Percentiles rank a stretch among this genome's conserved stretches.
Conservation (phyloP, 2,888 invertebrate genomes). For the Drosophila robusta region DNA sequence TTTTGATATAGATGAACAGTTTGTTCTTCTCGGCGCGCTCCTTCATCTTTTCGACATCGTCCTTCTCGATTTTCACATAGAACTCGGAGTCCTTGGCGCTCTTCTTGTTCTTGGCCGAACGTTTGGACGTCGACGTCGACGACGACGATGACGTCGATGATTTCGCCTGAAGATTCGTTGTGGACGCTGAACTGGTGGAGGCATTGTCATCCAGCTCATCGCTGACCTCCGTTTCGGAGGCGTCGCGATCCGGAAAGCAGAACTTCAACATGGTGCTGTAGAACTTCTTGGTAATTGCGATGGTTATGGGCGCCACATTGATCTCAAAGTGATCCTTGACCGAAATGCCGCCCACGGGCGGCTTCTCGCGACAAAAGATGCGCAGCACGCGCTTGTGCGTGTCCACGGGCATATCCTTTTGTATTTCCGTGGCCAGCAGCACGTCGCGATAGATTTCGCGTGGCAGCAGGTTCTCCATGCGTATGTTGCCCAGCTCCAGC, state of each 20-base stretch:
- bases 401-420: slow-evolving; percentile 95
- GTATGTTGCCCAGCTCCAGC: slow-evolving; percentile 97
- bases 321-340: slow-evolving; percentile 99
- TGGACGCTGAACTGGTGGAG: slow-evolving; percentile 86
- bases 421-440: slow-evolving; percentile 91
- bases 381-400: slow-evolving; percentile 94
- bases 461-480: slow-evolving; percentile 97
- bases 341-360: slow-evolving; percentile 99
- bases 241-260: slow-evolving; percentile 97
- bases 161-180: slow-evolving; percentile 83
- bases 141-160: slow-evolving; percentile 43
- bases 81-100: slow-evolving; percentile 93
- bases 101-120: slow-evolving; percentile 85
- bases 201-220: slow-evolving; percentile 87
- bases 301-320: slow-evolving; percentile 96
- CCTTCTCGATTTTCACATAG: slow-evolving; percentile 94
- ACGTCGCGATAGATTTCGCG: slow-evolving; percentile 97
- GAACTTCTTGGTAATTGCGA: slow-evolving; percentile 97
- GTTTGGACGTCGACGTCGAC: slow-evolving; percentile 55
- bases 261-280: slow-evolving; percentile 99
- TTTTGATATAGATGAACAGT: slow-evolving; percentile 99
- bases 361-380: slow-evolving; percentile 97
- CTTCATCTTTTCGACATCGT: slow-evolving; percentile 95
- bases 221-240: slow-evolving; percentile 89
- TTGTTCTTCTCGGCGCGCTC: slow-evolving; percentile 99